These are phyloP conservation scores for Cromileptes altivelis DNA, from an alignment of 2,113 vertebrate genomes.

Conservation along the genomic window DNA sequence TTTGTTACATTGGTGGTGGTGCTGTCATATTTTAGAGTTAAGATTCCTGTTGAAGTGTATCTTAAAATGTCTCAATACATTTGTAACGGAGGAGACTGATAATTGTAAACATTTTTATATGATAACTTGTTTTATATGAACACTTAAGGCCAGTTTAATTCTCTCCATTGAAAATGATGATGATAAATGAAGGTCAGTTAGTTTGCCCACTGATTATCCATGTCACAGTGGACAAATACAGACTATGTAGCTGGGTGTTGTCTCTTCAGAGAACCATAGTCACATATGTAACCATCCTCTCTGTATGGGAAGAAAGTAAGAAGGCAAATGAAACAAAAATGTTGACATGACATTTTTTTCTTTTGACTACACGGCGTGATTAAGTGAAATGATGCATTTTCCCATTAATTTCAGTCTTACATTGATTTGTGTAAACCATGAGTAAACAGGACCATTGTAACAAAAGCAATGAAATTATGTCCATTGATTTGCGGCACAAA, in stretches of 20 bases:
- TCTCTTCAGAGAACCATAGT: not conserved
- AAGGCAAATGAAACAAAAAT: slow-evolving; percentile 1
- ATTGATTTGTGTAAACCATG: slow-evolving; percentile 35
- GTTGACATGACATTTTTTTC: not conserved
- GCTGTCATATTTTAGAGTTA: not conserved
- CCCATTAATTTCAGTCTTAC: slow-evolving; percentile 42
- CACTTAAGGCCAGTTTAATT: not conserved
- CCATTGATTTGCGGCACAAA: slow-evolving; percentile 54
- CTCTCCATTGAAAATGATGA: not conserved
- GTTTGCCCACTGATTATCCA: not conserved
- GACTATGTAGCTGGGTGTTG: not conserved
- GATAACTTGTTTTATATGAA: not conserved
- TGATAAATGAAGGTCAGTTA: not conserved
- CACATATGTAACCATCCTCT: not conserved
- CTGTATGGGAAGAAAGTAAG: not conserved
- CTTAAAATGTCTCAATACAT: not conserved
- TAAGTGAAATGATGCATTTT: slow-evolving; percentile 23
- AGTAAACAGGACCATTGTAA: slow-evolving; percentile 59
- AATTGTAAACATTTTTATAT: too few relatives aligned
- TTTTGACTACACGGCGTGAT: slow-evolving; percentile 10
- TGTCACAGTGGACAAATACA: not conserved
- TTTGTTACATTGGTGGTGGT: not conserved
- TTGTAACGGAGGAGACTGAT: too few relatives aligned
- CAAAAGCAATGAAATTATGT: slow-evolving; percentile 37
- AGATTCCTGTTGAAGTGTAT: not conserved